Conservation (phyloP, 2,797 vertebrate species). For the Peromyscus eremicus region DNA sequence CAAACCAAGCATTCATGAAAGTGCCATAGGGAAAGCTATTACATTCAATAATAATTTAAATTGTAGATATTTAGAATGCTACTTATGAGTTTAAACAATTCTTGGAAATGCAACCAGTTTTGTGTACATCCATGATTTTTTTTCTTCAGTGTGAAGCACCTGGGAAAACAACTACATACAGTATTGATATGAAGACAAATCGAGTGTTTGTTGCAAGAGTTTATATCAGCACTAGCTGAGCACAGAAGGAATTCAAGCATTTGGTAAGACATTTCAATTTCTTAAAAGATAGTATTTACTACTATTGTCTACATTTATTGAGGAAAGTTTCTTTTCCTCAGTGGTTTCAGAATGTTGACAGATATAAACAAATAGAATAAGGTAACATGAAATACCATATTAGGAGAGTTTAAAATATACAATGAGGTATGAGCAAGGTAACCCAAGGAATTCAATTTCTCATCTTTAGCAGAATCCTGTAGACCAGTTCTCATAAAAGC, state of each 20-base stretch:
- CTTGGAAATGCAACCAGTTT: background rate
- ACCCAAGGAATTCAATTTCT: background rate
- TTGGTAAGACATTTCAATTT: background rate
- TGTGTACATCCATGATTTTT: background rate
- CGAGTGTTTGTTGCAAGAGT: background rate
- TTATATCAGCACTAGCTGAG: background rate
- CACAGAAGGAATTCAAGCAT: slow-evolving; percentile 28
- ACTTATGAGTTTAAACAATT: background rate
- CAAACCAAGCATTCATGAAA: background rate
- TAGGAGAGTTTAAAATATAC: background rate
- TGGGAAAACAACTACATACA: background rate
- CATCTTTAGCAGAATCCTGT: background rate
- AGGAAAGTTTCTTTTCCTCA: slow-evolving; percentile 36
- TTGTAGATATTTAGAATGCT: background rate
- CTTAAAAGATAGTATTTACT: slow-evolving; percentile 28
- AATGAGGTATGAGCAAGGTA: background rate
- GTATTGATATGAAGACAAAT: slow-evolving; percentile 32
- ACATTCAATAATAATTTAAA: background rate
- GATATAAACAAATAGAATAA: slow-evolving; percentile 34
- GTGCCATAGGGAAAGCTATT: background rate
- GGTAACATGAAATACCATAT: background rate
- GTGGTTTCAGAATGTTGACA: slow-evolving; percentile 40
- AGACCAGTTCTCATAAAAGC: background rate
- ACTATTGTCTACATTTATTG: background rate
- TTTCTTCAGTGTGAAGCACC: background rate